A percentile compares a stretch with the other conserved stretches of the same genome.
These are phyloP conservation scores for Chauna torquata DNA, from an alignment of 2,113 vertebrate genomes.

Conservation along the genomic window DNA sequence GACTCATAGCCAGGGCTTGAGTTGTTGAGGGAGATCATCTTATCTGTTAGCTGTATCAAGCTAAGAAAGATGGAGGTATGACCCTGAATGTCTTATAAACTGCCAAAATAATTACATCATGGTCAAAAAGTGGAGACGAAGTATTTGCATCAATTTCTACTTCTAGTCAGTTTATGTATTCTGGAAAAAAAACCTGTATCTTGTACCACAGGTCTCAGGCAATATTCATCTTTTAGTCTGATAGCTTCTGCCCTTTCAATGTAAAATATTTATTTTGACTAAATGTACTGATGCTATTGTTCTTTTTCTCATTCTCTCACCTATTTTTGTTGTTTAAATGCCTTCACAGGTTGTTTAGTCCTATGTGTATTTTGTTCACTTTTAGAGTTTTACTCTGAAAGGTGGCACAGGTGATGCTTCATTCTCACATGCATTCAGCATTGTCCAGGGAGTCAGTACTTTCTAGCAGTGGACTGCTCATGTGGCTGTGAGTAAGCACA, in stretches of 20 bases:
- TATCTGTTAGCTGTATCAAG: constrained; percentile 33
- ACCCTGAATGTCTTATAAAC: background rate
- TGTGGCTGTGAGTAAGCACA: background rate
- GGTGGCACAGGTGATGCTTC: background rate
- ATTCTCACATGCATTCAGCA: background rate
- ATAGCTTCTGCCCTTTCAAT: background rate
- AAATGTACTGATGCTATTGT: background rate
- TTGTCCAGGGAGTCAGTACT: background rate
- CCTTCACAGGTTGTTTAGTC: background rate
- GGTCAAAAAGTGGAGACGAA: constrained; percentile 12
- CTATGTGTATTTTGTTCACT: background rate
- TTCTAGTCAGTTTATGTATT: background rate
- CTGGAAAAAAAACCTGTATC: background rate
- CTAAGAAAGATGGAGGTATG: background rate
- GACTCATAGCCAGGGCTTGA: constrained; percentile 20
- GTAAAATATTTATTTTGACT: background rate
- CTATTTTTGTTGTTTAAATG: background rate
- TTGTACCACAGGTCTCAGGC: background rate
- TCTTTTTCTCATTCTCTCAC: background rate
- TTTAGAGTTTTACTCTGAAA: background rate
- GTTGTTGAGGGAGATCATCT: background rate
- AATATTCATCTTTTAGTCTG: background rate
- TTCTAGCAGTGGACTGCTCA: background rate
- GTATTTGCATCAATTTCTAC: constrained; percentile 24
- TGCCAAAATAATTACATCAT: constrained; percentile 55